Evolutionary conservation across 2,888 invertebrate species (phyloP), one percentile per base, ranked within the genome.

Genomic region (Dryobotodes eremita): DNA sequence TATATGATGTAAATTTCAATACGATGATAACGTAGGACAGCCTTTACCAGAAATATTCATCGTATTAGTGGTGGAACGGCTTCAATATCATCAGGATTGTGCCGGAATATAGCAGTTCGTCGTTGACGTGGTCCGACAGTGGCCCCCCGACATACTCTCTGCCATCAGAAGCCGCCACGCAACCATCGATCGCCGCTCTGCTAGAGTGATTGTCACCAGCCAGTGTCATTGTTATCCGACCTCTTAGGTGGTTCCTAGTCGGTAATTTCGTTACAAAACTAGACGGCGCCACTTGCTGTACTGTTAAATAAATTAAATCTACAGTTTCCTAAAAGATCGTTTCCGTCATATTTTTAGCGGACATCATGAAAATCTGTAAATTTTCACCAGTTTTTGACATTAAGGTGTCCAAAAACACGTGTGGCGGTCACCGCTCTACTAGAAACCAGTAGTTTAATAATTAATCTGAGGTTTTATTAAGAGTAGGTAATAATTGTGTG

Each of bases 1-100:
- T 73, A 75, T 71, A 81, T 82, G 79, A 70, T 74, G 83, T 55
- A 78, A 86, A 85, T 80, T 82, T 75, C 66, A 79, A 82, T 77
- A 46, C 11, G 31, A 36, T 36, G 31, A 36, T 7, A 11, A 17
- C 1, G 10, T n/a, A 17, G 31, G 17, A 70, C 36, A 70, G 11
- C n/a, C 36, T 70, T n/a, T 17, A 61, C 6, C 17, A 36, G n/a
- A 36, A 70, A n/a, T 57, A 17, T 4, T 59, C 36, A 70, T 70
- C 0, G 36, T 11, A n/a, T n/a, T 70, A 11, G 7, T 61, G n/a
- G 8, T n/a, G 36, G 13, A 36, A 11, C 2, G 57, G 59, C 11
- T 59, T 59, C 36, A n/a, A n/a, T n/a, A 36, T n/a, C n/a, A 36
- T 59, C 17, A 36, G 17, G 20, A n/a, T 20, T 57, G 36, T 20